These are phyloP conservation scores for Perdita meconis DNA, from an alignment of 2,888 invertebrate species.

Conservation along the genomic window DNA sequence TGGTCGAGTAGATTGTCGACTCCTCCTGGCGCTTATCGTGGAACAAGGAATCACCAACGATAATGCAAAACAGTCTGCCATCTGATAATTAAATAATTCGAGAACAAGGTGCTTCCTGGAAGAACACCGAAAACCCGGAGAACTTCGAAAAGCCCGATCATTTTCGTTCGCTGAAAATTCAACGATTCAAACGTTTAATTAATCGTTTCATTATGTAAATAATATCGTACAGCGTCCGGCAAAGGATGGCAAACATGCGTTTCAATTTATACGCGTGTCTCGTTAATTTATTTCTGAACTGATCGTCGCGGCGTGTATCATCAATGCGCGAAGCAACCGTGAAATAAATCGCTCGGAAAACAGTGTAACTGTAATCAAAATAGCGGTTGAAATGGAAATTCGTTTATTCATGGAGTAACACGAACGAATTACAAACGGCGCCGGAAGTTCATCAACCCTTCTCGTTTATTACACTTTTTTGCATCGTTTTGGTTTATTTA, in stretches of 20 bases:
- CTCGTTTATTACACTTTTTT: neutral
- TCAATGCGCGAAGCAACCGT: constrained; percentile 10
- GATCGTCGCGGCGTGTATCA: neutral
- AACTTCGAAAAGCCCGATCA: neutral
- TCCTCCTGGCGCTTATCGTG: neutral
- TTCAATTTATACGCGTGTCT: neutral
- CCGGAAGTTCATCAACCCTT: neutral
- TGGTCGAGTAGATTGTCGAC: neutral
- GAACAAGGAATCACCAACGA: neutral
- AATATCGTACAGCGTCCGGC: neutral
- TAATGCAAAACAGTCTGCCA: neutral
- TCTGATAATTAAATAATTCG: neutral
- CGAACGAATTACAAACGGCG: neutral
- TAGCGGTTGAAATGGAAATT: neutral
- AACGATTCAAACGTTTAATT: neutral
- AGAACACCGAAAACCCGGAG: neutral
- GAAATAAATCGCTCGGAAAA: constrained; percentile 14
- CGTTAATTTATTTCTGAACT: neutral
- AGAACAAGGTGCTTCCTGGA: neutral
- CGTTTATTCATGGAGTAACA: neutral
- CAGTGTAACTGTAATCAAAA: constrained; percentile 4
- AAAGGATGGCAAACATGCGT: neutral
- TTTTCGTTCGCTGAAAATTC: neutral
- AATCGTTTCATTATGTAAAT: neutral
- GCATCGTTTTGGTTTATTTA: neutral